Evolutionary conservation across 2,888 invertebrate genomes (phyloP), one percentile per base, ranked within the genome.

Genomic region (Hirtodrosophila trivittata): DNA sequence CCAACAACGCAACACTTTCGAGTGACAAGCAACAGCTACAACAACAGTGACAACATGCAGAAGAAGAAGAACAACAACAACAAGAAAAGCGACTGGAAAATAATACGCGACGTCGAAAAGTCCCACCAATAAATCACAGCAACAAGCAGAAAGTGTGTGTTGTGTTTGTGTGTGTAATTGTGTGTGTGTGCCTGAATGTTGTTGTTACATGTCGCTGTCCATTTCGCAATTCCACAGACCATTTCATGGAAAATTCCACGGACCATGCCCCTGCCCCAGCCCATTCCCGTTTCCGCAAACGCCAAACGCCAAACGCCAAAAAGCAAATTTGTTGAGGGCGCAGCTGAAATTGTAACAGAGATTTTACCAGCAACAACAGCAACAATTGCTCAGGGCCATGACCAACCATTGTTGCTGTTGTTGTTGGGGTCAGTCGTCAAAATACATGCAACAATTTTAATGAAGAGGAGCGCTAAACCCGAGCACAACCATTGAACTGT

Each of bases 31-130:
- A 51, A 37, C 46, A 59, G n/a, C n/a, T n/a, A 56, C 55, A 49
- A 62, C 56, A 66, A 55, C 37, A 49, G 49, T 52, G 60, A 50
- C 62, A 60, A 54, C 58, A 62, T 52, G 56, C 45, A 52, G 52
- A 57, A 51, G 26, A 69, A 63, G 55, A 68, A 71, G 37, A 63
- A 51, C 32, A 67, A 54, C 26, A 37, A 16, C 47, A 37, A 41
- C 39, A 46, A 41, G 12, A 28, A 41, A 68, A 52, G 50, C 67
- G 64, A 58, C 41, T 73, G 52, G 70, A 60, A 77, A 81, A 78
- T 77, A 84, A 84, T 85, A 84, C 51, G 66, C 54, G 18, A 60
- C 75, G 82, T 85, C 83, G 75, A 77, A 85, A 62, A 68, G 57
- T 63, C 57, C 54, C 52, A 66, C 57, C 85, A 59, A 83, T 82